Conservation (phyloP, 2,888 invertebrate species). For the Choreutis nemorana region DNA sequence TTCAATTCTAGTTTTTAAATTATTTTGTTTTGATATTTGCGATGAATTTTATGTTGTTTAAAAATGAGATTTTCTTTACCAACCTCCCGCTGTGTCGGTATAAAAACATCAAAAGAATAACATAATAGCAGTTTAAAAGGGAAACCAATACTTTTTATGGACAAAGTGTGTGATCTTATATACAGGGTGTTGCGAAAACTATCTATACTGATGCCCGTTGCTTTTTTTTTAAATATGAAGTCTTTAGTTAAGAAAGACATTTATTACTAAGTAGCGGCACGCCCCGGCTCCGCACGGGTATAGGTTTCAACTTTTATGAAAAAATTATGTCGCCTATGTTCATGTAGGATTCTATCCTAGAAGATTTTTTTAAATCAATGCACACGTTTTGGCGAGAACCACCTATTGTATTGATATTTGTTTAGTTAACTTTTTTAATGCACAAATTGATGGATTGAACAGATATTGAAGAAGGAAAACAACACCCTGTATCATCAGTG, state of each 20-base stretch:
- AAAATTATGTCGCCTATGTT: too few relatives aligned
- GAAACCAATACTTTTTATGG: conserved; percentile 40
- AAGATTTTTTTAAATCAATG: too few relatives aligned
- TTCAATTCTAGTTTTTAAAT: neutral
- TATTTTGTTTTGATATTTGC: neutral
- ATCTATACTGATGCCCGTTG: too few relatives aligned
- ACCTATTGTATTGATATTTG: neutral
- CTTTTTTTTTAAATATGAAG: neutral
- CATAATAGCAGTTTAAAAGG: conserved; percentile 27
- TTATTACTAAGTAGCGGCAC: too few relatives aligned
- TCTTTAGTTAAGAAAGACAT: too few relatives aligned
- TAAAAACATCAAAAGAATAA: conserved; percentile 40
- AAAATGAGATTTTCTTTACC: too few relatives aligned
- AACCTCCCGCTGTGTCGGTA: conserved; percentile 30
- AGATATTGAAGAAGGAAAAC: conserved; percentile 3
- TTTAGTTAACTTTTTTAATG: conserved; percentile 6
- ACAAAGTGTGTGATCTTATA: conserved; percentile 27
- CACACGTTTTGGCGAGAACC: too few relatives aligned
- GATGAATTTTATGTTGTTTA: neutral
- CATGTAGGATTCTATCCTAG: too few relatives aligned
- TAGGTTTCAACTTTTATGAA: too few relatives aligned
- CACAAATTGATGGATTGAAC: conserved; percentile 2
- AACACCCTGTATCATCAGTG: conserved; percentile 12
- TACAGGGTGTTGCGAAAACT: conserved; percentile 18
- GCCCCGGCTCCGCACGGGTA: too few relatives aligned